Evolutionary conservation across 2,797 vertebrate species (phyloP), one percentile per base, ranked within the genome.

Genomic region (Odontamblyopus rebecca): DNA sequence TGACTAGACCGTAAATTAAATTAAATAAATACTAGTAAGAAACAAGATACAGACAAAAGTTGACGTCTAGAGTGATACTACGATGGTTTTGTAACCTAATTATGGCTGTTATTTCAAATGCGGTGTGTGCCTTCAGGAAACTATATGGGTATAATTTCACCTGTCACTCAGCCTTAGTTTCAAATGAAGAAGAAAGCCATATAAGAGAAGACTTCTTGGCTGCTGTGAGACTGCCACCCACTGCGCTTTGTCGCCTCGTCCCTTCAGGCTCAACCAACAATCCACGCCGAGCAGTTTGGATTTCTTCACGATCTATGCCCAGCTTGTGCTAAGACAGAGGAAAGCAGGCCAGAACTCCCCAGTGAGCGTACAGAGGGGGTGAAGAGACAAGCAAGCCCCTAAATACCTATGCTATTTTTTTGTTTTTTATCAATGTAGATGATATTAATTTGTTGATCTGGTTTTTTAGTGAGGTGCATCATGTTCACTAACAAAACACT

Each of bases 281-380:
- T 80, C 56, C 44, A 72, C 57, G 66, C 84, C 67, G 41, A 68
- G 69, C 78, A 32, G 53, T 80, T 76, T 72, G 75, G 81, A 75
- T 83, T 69, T 71, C 74, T 82, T 83, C 63, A 69, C 76, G 69
- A 68, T 74, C 75, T 69, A 72, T 75, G 66, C 29, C 26, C 44
- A 76, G 70, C 69, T 12, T 51, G 62, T 57, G 76, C 74, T 67
- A 67, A 76, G 67, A 80, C 67, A 57, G n/a, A 77, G 51, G 53
- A 57, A 16, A 70, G 54, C 32, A 67, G 72, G 57, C 71, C 59
- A 56, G 78, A 71, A 75, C 62, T 23, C 57, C 53, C 59, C 41
- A 56, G 50, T 27, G 62, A 77, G 35, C 38, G 26, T 29, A 60
- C 67, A 78, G 73, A 72, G 23, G 32, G 53, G 69, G 73, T 78